Evolutionary conservation across 2,113 vertebrate genomes (phyloP).

Genomic region (Thalassoma bifasciatum): DNA sequence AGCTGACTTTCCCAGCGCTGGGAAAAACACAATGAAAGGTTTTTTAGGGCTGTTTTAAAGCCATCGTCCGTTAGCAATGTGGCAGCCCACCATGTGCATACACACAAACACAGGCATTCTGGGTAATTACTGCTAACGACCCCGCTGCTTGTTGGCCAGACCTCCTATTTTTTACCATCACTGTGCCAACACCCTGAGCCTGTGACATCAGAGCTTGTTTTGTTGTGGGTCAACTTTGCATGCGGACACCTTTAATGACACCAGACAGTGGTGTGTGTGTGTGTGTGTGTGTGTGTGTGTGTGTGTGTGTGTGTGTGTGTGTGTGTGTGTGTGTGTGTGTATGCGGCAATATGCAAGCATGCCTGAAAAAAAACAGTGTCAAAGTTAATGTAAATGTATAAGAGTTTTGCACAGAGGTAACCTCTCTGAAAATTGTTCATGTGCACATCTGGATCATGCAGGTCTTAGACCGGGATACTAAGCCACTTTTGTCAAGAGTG

Average conservation of each 20-base stretch:
- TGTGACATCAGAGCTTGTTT: conserved; percentile 80
- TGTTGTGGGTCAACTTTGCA: conserved; percentile 79
- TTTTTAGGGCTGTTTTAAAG: conserved; percentile 74
- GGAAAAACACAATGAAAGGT: conserved; percentile 73
- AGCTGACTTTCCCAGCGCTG: conserved; percentile 66
- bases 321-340: conserved; percentile 35
- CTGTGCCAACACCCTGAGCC: conserved; percentile 75
- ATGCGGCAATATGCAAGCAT: conserved; percentile 45
- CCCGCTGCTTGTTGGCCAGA: conserved; percentile 69
- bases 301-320: conserved; percentile 34
- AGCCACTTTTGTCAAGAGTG: conserved; percentile 53
- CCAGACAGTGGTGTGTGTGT: conserved; percentile 63
- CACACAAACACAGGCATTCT: conserved; percentile 76
- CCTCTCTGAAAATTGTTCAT: conserved; percentile 9
- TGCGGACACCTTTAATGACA: conserved; percentile 76
- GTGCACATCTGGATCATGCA: conserved; percentile 37
- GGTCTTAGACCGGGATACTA: conserved; percentile 46
- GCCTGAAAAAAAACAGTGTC: conserved; percentile 36
- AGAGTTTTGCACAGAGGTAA: conserved; percentile 3
- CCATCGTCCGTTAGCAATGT: conserved; percentile 71
- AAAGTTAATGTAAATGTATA: conserved; percentile 35
- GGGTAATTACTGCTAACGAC: conserved; percentile 83
- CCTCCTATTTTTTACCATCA: conserved; percentile 72
- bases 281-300: conserved; percentile 50
- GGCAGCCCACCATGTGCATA: conserved; percentile 74